Base-by-base conservation (phyloP, 53 echinoderm and acorn worm species). In the Stichopus horrens region DNA sequence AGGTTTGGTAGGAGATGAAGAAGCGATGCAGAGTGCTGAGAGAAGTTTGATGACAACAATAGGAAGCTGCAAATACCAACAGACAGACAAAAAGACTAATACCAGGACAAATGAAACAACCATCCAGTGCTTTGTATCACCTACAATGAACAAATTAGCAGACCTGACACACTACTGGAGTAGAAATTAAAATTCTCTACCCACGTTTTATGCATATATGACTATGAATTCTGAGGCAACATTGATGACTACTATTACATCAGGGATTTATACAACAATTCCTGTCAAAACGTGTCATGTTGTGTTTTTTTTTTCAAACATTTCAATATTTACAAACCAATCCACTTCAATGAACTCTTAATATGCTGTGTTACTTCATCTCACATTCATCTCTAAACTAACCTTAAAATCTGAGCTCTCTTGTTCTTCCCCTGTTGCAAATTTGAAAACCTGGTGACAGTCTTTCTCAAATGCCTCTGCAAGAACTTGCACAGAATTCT, bases 401-500 rank as follows among this genome's bases (percentile, higher is more conserved):
- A 86, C 86, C 74, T 86, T 71, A 7, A 66, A 5, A 86, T 86
- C 86, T 73, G 86, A 53, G 18, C 16, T 73, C 71, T 71, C 71
- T 74, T 53, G 18, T 8, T 86, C 74, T 54, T 73, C 86, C 13
- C 86, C 74, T 14, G 86, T 11, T 9, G 86, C 86, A 20, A 86
- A 74, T 20, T 56, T 86, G 73, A 86, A 7, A 13, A 86, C 74
- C 11, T 19, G 65, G 71, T 73, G 73, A 53, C 73, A 86, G n/a
- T 51, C 53, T 86, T 74, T 86, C 54, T 86, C 86, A 53, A 86
- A 86, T 23, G 73, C 16, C 57, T 73, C 86, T 19, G 86, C 86
- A 21, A 86, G 74, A 51, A n/a, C 20, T 0, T 54, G 20, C 10
- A 86, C 16, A n/a, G 73, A 53, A 16, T 53, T 16, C 7, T 52